Evolutionary conservation across 2,888 invertebrate genomes (phyloP).

Genomic region (Eretmocerus hayati): DNA sequence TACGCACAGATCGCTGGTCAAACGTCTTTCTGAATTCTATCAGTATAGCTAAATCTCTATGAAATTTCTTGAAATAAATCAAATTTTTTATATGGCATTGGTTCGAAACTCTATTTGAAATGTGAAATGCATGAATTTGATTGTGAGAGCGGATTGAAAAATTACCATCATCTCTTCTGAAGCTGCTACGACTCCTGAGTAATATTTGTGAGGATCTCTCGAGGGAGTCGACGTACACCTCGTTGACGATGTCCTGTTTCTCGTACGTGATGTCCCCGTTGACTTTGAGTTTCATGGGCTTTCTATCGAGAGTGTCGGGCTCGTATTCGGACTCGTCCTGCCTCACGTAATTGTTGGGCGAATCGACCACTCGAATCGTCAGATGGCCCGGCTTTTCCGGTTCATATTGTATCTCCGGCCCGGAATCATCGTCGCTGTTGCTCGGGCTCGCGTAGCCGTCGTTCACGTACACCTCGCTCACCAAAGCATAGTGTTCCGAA

Average conservation of each 20-base stretch:
- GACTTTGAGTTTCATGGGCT: constrained; percentile 56
- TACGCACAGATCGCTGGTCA: too few relatives aligned
- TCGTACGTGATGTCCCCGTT: constrained; percentile 42
- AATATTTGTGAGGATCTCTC: constrained; percentile 57
- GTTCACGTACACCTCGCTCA: constrained; percentile 73
- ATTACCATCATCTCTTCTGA: constrained; percentile 51
- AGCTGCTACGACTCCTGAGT: constrained; percentile 64
- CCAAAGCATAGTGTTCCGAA: constrained; percentile 58
- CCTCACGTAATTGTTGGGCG: constrained; percentile 67
- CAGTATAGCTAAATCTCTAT: too few relatives aligned
- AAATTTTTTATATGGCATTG: too few relatives aligned
- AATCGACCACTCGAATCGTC: constrained; percentile 77
- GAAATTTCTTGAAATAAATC: too few relatives aligned
- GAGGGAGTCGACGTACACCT: constrained; percentile 52
- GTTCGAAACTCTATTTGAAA: too few relatives aligned
- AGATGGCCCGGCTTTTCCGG: constrained; percentile 68
- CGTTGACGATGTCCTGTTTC: constrained; percentile 40
- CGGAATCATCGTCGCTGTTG: constrained; percentile 51
- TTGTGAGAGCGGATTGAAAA: too few relatives aligned
- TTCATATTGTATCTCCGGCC: constrained; percentile 54
- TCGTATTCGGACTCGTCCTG: constrained; percentile 77
- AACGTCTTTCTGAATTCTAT: too few relatives aligned
- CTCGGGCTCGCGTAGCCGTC: constrained; percentile 56
- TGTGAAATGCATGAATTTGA: too few relatives aligned
- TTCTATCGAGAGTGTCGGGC: constrained; percentile 78